Evolutionary conservation across 1,140 invertebrate species (phyloP), one percentile per base, ranked within the genome.

Genomic region (Episyrphus balteatus): DNA sequence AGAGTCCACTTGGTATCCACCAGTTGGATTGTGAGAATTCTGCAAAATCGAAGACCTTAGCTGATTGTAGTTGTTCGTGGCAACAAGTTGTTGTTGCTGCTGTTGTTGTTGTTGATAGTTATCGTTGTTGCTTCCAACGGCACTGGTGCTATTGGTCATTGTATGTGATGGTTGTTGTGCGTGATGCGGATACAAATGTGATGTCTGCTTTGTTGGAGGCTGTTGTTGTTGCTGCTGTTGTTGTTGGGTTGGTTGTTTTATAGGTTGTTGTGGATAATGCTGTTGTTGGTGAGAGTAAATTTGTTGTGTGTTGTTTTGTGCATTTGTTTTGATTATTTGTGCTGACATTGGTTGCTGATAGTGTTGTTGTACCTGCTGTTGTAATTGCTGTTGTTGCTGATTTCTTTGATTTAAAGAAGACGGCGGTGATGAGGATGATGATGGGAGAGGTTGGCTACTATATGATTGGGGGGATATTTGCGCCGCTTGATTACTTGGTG

Each of bases 191-290:
- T 66, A 57, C 61, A 66, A 49, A 61, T 68, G 58, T 70, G 68
- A 59, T 60, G 61, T 53, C 68, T 68, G 61, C 68, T 66, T 63
- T 53, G 66, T 65, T 43, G 68, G 60, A 46, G 70, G 66, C 56
- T 70, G 67, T 41, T 62, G 54, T 18, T 64, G 51, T 19, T n/a
- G 37, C 50, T 40, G 33, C 39, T 58, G 57, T 48, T 51, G 55
- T 32, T 57, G 56, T 48, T 58, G 60, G 21, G 56, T 54, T 36
- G 42, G 43, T 47, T 53, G 56, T 44, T 50, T 26, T 21, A 56
- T 61, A 39, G 53, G 57, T 44, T 55, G 57, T 51, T 43, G 56
- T 48, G 54, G 58, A 30, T 62, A 50, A 45, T 55, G 51, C 18
- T 63, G 52, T 32, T 53, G 55, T 52, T 62, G 56, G n/a, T 55